phyloP scores from a whole-genome alignment of 2,797 vertebrate species.

The Taenioides sp. region DNA sequence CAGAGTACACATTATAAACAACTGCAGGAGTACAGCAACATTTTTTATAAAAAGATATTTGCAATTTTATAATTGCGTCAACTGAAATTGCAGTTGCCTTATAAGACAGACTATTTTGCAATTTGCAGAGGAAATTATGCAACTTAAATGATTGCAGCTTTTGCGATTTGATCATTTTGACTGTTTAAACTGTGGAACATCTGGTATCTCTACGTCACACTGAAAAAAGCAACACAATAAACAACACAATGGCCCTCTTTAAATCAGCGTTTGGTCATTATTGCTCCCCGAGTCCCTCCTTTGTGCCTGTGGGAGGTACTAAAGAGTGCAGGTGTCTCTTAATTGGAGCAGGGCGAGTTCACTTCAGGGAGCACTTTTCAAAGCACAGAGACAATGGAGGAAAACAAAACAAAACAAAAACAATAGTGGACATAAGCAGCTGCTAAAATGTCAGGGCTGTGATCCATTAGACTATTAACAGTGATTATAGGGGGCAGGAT shows the following conservation, averaged over 20 bases:
- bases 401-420: not conserved
- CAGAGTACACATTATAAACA: no score
- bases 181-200: not conserved
- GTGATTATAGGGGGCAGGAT: not conserved
- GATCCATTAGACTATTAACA: not conserved
- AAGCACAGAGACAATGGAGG: conserved; percentile 2
- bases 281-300: not conserved
- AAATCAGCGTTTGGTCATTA: not conserved
- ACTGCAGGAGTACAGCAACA: no score
- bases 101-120: not conserved
- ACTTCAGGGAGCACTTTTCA: conserved; percentile 1
- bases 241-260: not conserved
- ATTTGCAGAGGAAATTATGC: not conserved
- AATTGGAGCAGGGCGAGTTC: not conserved
- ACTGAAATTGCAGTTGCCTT: no score
- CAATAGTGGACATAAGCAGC: conserved; percentile 77
- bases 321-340: not conserved
- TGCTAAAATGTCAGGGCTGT: conserved; percentile 69
- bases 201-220: not conserved
- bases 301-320: not conserved
- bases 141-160: not conserved
- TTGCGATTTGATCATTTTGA: not conserved
- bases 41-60: no score
- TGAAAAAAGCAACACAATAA: not conserved
- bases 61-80: no score